Evolutionary conservation across 2,113 vertebrate species (phyloP).

Genomic region (Myrmophylax atrothorax): DNA sequence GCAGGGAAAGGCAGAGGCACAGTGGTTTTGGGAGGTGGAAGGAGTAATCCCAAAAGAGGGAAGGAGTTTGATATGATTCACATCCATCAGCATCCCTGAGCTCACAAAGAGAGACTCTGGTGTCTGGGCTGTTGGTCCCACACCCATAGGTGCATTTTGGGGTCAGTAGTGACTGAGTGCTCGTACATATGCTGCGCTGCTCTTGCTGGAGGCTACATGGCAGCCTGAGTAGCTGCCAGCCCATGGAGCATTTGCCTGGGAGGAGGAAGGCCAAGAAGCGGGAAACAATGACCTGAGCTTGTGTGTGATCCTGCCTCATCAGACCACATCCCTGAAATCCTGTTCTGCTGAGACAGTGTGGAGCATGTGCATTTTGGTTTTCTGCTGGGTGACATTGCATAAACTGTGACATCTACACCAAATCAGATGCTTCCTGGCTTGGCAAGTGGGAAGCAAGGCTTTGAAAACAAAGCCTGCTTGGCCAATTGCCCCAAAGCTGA

Average conservation of each 20-base stretch:
- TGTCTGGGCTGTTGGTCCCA: neutral
- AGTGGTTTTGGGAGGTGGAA: neutral
- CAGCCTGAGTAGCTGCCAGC: neutral
- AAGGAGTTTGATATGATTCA: neutral
- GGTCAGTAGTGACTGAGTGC: neutral
- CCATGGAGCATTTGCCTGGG: neutral
- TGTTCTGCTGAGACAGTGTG: neutral
- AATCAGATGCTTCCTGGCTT: neutral
- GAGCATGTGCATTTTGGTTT: neutral
- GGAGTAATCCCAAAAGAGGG: neutral
- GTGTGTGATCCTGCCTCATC: neutral
- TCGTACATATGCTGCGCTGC: neutral
- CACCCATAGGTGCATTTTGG: neutral
- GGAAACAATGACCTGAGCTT: neutral
- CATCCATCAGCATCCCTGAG: neutral
- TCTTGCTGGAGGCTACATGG: neutral
- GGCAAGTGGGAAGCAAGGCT: neutral
- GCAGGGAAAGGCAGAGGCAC: neutral
- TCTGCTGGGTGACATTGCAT: constrained; percentile 8
- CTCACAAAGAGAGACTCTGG: neutral
- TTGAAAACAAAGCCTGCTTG: neutral
- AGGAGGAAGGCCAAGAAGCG: neutral
- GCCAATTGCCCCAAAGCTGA: neutral
- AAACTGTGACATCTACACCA: constrained; percentile 2
- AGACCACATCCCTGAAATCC: neutral